phyloP scores from a whole-genome alignment of 53 echinoderm and acorn worm species.

The Holothuria leucospilota region DNA sequence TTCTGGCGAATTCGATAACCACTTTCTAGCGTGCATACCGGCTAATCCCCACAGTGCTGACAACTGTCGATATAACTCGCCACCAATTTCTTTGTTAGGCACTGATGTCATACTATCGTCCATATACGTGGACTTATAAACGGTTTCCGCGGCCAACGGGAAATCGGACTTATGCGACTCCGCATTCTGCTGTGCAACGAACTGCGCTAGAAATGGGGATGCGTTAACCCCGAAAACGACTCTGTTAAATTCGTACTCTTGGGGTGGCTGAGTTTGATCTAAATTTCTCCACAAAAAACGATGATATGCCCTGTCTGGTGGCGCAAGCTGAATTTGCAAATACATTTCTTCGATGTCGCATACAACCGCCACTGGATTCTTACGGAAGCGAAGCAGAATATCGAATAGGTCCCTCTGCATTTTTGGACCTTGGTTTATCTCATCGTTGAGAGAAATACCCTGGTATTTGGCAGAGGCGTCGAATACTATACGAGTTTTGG shows the following conservation, averaged over 20 bases:
- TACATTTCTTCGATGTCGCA: background rate
- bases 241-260: conserved; percentile 21
- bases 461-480: background rate
- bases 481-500: background rate
- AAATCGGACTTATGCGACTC: background rate
- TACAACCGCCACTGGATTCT: background rate
- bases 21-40: background rate
- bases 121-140: conserved; percentile 6
- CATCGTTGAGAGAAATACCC: background rate
- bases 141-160: background rate
- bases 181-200: background rate
- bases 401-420: background rate
- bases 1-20: conserved; percentile 55
- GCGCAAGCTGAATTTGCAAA: no score
- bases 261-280: background rate
- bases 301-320: background rate
- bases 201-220: conserved; percentile 1
- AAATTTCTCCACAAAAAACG: background rate
- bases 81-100: background rate
- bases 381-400: background rate
- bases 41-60: background rate
- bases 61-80: conserved; percentile 25
- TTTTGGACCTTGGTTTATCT: background rate
- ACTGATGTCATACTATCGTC: conserved; percentile 47
- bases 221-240: conserved; percentile 31